Percentiles rank a stretch among this genome's conserved stretches.
Evolutionary conservation across 2,113 vertebrate genomes (phyloP).

Genomic region (Furnarius figulus): DNA sequence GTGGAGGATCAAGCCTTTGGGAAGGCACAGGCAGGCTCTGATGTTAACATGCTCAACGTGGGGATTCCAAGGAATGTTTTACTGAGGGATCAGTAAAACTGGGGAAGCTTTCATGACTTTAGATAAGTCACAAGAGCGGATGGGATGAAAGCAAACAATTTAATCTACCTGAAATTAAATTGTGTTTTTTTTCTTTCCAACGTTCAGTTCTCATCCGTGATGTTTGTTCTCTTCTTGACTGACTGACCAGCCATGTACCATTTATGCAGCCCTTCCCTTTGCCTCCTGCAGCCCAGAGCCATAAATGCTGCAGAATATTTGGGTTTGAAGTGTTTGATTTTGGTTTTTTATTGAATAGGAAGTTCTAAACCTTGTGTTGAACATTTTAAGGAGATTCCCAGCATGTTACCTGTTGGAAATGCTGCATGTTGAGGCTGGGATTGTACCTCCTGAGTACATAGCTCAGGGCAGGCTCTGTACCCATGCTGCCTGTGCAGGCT

Average conservation of each 20-base stretch:
- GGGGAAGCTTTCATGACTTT: neutral
- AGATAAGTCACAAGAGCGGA: neutral
- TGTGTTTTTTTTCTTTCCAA: accelerated
- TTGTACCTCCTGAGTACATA: neutral
- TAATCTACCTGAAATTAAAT: neutral
- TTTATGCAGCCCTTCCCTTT: neutral
- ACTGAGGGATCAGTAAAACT: neutral
- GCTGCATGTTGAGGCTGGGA: neutral
- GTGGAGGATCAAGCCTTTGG: neutral
- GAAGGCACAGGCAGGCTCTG: accelerated
- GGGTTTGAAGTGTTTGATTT: neutral
- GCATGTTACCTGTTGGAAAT: neutral
- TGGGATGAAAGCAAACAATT: neutral
- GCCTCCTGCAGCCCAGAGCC: neutral
- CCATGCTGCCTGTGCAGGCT: neutral
- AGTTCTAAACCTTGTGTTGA: neutral
- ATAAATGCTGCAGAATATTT: neutral
- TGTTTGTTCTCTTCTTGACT: neutral
- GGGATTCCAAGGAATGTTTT: neutral
- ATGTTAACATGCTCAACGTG: accelerated
- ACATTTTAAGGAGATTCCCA: neutral
- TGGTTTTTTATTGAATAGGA: neutral
- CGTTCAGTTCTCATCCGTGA: neutral
- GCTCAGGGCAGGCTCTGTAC: neutral
- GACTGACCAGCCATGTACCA: accelerated